Evolutionary conservation across 2,888 invertebrate genomes (phyloP), one percentile per base, ranked within the genome.

Genomic region (Macrosoma leucophasiata): DNA sequence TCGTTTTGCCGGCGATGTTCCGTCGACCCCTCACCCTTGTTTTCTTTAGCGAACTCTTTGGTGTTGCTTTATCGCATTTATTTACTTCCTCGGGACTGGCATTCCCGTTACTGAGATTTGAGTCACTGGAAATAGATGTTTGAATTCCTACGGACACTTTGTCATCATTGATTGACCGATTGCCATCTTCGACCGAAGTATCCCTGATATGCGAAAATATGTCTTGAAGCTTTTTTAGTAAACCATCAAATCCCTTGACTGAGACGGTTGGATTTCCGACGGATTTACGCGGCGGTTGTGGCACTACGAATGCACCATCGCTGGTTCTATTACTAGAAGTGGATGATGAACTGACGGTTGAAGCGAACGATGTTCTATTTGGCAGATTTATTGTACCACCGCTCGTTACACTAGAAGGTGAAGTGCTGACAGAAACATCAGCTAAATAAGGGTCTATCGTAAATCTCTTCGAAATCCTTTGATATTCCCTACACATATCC

Each of bases 41-140:
- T 41, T 82, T 81, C 43, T 86, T 87, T 15, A 85, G 61, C 0
- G 84, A 84, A 39, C 84, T 86, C 53, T 85, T 87, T 1, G 87
- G 87, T 0, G 87, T 87, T 0, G 59, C 58, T 12, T 73, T 69
- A 34, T 85, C 81, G 27, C 74, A 68, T 50, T 77, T 72, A 4
- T 58, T 67, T 0, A 75, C 66, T 57, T 76, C 76, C 17, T 78
- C 78, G 0, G 79, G 79, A 53, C 82, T 82, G 2, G 79, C 77
- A 37, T 70, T 78, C 0, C 84, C 84, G 15, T 84, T 84, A 33
- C 76, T 82, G 5, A 51, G 31, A 1, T 52, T 39, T 6, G 61
- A 58, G 5, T 76, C 77, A 22, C 46, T 65, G 2, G 68, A 67
- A 1, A 69, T 49, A 0, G 71, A 70, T 0, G 77, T 72, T 52